Conservation (phyloP, 1,140 invertebrate genomes). For the Caerostris extrusa region DNA sequence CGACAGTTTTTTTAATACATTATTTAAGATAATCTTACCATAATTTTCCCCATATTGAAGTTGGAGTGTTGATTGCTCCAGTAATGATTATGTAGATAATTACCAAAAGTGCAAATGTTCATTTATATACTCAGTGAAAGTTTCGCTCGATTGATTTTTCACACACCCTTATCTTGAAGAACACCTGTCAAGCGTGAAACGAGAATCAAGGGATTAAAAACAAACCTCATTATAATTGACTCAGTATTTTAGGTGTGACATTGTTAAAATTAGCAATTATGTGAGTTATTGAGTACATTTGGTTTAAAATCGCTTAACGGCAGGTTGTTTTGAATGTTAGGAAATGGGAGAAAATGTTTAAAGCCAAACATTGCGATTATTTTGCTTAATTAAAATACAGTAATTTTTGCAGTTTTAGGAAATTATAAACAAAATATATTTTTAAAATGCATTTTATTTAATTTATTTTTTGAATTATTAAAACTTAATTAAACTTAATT, state of each 20-base stretch:
- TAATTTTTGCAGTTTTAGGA: too few relatives aligned
- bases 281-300: neutral
- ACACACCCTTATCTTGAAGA: neutral
- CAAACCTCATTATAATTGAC: constrained; percentile 6
- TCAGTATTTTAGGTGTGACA: neutral
- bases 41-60: constrained; percentile 26
- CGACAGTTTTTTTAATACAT: too few relatives aligned
- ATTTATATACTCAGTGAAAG: neutral
- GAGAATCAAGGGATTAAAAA: neutral
- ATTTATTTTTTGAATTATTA: too few relatives aligned
- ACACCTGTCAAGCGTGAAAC: neutral
- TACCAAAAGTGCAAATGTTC: neutral
- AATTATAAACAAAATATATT: too few relatives aligned
- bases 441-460: too few relatives aligned
- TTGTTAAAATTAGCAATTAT: neutral
- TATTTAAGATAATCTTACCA: neutral
- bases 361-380: too few relatives aligned
- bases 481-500: too few relatives aligned
- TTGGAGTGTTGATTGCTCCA: neutral
- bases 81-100: neutral
- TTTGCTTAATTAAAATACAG: too few relatives aligned
- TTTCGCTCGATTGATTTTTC: neutral
- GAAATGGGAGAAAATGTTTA: too few relatives aligned
- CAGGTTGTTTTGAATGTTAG: too few relatives aligned
- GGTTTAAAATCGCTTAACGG: too few relatives aligned